These are phyloP conservation scores for Caradrina kadenii DNA, from an alignment of 2,888 invertebrate genomes.

Conservation along the genomic window DNA sequence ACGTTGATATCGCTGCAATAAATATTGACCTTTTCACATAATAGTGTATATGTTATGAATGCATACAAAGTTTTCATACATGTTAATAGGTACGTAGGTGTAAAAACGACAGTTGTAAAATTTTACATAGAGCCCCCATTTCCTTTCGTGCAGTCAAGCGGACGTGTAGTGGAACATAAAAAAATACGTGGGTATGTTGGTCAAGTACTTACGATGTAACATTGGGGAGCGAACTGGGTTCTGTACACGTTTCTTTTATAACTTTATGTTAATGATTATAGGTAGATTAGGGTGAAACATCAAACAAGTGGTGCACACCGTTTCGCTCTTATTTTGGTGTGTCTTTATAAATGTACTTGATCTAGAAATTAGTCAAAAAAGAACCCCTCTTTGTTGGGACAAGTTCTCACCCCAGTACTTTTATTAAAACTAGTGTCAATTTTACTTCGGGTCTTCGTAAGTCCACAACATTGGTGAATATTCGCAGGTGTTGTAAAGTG, in stretches of 20 bases:
- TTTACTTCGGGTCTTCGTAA: too few species aligned
- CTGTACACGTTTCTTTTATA: slow-evolving; percentile 25
- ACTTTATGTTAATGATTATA: not conserved
- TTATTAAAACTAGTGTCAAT: not conserved
- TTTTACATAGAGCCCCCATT: slow-evolving; percentile 82
- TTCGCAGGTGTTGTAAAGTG: slow-evolving; percentile 7
- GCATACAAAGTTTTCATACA: slow-evolving; percentile 31
- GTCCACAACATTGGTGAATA: not conserved
- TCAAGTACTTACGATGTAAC: slow-evolving; percentile 61
- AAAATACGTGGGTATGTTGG: slow-evolving; percentile 70
- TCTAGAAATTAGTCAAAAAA: not conserved
- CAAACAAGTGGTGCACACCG: too few species aligned
- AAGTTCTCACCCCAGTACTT: slow-evolving; percentile 3
- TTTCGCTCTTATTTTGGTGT: not conserved
- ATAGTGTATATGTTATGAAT: slow-evolving; percentile 22
- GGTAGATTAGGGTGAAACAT: not conserved
- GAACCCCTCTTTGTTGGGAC: too few species aligned
- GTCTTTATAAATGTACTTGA: not conserved
- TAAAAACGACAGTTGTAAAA: slow-evolving; percentile 73
- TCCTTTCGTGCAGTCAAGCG: slow-evolving; percentile 80
- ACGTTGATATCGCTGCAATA: slow-evolving; percentile 27
- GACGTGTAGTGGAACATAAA: slow-evolving; percentile 73
- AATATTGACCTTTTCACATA: slow-evolving; percentile 51
- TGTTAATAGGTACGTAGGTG: slow-evolving; percentile 49
- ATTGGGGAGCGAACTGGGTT: slow-evolving; percentile 47